phyloP scores from a whole-genome alignment of 2,797 vertebrate genomes.

The Danio kyathit region DNA sequence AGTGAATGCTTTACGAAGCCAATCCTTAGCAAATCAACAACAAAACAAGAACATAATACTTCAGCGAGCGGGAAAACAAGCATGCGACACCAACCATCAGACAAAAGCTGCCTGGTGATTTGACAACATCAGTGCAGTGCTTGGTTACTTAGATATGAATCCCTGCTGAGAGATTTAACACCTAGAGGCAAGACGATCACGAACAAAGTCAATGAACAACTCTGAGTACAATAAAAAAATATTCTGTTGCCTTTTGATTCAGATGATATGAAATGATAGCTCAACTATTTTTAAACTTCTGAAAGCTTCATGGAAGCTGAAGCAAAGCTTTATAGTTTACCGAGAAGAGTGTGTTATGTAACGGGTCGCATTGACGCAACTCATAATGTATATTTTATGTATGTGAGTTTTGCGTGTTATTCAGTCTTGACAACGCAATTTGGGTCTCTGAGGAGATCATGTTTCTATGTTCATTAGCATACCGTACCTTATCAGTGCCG shows the following conservation, averaged over 20 bases:
- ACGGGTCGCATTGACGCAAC: slow-evolving; percentile 16
- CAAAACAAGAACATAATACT: slow-evolving; percentile 22
- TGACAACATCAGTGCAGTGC: not conserved
- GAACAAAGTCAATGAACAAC: slow-evolving; percentile 28
- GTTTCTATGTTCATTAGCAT: not conserved
- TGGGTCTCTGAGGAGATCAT: not conserved
- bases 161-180: slow-evolving; percentile 22
- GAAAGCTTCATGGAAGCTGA: not conserved
- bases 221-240: not conserved
- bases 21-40: slow-evolving; percentile 25
- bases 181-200: slow-evolving; percentile 14
- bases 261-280: not conserved
- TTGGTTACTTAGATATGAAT: slow-evolving; percentile 31
- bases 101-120: slow-evolving; percentile 9
- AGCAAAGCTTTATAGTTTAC: slow-evolving; percentile 4
- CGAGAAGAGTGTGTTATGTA: slow-evolving; percentile 26
- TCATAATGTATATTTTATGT: slow-evolving; percentile 11
- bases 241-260: not conserved
- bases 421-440: not conserved
- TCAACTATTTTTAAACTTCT: not conserved
- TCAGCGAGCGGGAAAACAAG: slow-evolving; percentile 1
- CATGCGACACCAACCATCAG: slow-evolving; percentile 19
- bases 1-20: slow-evolving; percentile 23
- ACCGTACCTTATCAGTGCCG: not conserved
- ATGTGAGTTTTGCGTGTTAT: not conserved